Conservation (phyloP, 2,888 invertebrate species). For the Scaptodrosophila latifasciaeformis region DNA sequence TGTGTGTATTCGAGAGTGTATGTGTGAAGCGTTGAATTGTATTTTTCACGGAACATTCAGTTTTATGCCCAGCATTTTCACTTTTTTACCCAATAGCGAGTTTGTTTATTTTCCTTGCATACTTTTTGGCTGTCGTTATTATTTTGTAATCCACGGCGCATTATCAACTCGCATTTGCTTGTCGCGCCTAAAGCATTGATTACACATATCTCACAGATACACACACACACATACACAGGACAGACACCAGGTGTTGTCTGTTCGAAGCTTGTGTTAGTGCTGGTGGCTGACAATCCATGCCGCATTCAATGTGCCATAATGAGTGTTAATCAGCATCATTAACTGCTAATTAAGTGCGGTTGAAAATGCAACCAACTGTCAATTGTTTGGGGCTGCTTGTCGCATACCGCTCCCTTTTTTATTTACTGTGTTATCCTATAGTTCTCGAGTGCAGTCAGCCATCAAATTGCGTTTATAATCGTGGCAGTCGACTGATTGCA, state of each 20-base stretch:
- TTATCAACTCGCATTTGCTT: slow-evolving; percentile 7
- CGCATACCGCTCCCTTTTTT: background rate
- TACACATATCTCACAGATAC: slow-evolving; percentile 39
- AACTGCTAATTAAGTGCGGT: slow-evolving; percentile 71
- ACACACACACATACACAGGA: slow-evolving; percentile 30
- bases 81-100: slow-evolving; percentile 22
- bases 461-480: slow-evolving; percentile 40
- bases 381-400: slow-evolving; percentile 44
- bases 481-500: no score
- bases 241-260: background rate
- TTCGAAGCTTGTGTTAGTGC: no score
- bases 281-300: background rate
- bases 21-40: slow-evolving; percentile 35
- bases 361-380: slow-evolving; percentile 67
- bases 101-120: slow-evolving; percentile 51
- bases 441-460: slow-evolving; percentile 44
- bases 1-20: no score
- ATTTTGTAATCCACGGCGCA: slow-evolving; percentile 57
- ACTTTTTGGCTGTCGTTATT: slow-evolving; percentile 58
- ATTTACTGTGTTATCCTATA: background rate
- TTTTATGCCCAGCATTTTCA: slow-evolving; percentile 48
- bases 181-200: slow-evolving; percentile 61
- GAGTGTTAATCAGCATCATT: slow-evolving; percentile 70
- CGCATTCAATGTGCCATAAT: slow-evolving; percentile 44
- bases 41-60: background rate